Conservation (phyloP, 2,113 vertebrate genomes). For the Nymphicus hollandicus region DNA sequence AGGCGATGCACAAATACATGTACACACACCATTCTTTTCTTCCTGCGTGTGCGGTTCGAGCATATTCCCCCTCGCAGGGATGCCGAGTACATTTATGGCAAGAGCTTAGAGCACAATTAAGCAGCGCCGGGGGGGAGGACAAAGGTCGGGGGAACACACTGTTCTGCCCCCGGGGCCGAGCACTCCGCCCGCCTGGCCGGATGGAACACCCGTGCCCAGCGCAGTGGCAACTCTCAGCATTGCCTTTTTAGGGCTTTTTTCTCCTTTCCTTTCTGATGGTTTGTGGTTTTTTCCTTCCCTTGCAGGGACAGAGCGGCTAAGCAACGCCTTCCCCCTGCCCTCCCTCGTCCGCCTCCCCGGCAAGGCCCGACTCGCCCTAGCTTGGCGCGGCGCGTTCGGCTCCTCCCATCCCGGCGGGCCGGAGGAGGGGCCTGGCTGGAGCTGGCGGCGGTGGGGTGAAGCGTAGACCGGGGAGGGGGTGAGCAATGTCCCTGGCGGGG, state of each 20-base stretch:
- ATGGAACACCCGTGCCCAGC: background rate
- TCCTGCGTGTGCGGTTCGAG: background rate
- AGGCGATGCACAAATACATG: rapidly evolving
- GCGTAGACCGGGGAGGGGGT: background rate
- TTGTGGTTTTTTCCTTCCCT: background rate
- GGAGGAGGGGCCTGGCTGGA: background rate
- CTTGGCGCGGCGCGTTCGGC: background rate
- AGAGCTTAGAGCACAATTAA: background rate
- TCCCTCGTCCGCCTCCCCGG: background rate
- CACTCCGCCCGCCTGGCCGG: background rate
- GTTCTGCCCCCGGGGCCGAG: background rate
- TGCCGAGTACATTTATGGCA: background rate
- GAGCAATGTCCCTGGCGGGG: background rate
- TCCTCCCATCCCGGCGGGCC: background rate
- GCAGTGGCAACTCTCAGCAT: background rate
- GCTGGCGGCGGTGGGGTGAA: background rate
- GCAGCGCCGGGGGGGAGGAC: background rate
- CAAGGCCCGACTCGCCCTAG: no score
- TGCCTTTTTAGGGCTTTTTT: conserved; percentile 54
- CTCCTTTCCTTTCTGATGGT: background rate
- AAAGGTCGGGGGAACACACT: background rate
- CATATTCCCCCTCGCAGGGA: background rate
- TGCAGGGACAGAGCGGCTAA: background rate
- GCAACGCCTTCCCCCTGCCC: background rate
- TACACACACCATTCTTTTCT: rapidly evolving